Conservation (phyloP, 2,888 invertebrate species). For the Acholoe squamosa region DNA sequence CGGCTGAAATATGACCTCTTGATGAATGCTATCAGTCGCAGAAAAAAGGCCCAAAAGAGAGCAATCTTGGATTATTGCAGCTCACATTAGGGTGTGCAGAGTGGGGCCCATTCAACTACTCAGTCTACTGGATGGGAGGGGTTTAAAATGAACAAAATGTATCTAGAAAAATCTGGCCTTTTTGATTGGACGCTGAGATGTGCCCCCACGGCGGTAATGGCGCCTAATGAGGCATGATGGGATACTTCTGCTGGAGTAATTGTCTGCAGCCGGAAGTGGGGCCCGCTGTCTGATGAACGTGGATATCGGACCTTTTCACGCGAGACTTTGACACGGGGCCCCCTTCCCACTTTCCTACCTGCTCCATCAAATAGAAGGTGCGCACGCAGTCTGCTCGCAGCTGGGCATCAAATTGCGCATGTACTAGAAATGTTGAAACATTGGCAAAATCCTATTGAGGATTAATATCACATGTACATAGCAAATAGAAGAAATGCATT, state of each 20-base stretch:
- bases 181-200: constrained; percentile 18
- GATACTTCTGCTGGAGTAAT: constrained; percentile 47
- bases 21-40: neutral
- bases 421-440: no score
- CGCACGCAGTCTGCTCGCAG: no score
- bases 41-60: neutral
- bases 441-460: no score
- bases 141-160: neutral
- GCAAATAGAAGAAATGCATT: no score
- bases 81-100: neutral
- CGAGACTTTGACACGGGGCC: constrained; percentile 30
- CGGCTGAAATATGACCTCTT: constrained; percentile 9
- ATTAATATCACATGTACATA: no score
- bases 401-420: neutral
- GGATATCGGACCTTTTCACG: constrained; percentile 51
- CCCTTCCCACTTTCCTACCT: neutral
- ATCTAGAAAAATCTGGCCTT: neutral
- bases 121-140: neutral
- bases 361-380: neutral
- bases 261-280: constrained; percentile 48
- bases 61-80: neutral
- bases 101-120: neutral
- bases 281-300: constrained; percentile 28
- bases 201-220: constrained; percentile 15
- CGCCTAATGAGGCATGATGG: constrained; percentile 54